Conservation (phyloP, 1,140 invertebrate genomes). For the Eurosta solidaginis region DNA sequence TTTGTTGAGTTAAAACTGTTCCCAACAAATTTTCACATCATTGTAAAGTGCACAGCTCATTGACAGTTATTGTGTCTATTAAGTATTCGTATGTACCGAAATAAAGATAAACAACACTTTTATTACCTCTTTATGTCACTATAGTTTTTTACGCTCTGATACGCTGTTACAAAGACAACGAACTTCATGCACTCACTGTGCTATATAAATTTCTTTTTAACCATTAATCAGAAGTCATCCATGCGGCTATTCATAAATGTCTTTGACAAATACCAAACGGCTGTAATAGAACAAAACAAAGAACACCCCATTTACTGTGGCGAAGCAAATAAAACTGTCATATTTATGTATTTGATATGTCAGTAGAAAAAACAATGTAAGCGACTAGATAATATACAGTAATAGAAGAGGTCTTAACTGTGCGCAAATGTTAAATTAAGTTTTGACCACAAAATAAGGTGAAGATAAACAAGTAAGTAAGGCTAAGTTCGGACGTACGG, state of each 20-base stretch:
- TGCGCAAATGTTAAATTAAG: not conserved
- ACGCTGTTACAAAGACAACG: not conserved
- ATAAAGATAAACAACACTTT: not conserved
- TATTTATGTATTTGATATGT: constrained; percentile 14
- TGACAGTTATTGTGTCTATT: not conserved
- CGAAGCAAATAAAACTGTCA: constrained; percentile 9
- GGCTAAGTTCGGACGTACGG: not conserved
- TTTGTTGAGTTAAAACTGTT: not conserved
- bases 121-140: not conserved
- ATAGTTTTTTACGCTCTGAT: not conserved
- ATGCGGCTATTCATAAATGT: not conserved
- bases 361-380: not conserved
- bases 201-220: not conserved
- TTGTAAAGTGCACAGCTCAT: not conserved
- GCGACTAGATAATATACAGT: not conserved
- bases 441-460: not conserved
- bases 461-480: not conserved
- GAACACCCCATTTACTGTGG: not conserved
- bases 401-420: not conserved
- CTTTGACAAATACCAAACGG: constrained; percentile 6
- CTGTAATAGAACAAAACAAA: not conserved
- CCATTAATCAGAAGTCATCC: not conserved
- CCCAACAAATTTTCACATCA: constrained; percentile 5
- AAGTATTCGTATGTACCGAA: not conserved
- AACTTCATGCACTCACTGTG: not conserved